Evolutionary conservation across 2,888 invertebrate genomes (phyloP), one percentile per base, ranked within the genome.

Genomic region (Philonicus albiceps): DNA sequence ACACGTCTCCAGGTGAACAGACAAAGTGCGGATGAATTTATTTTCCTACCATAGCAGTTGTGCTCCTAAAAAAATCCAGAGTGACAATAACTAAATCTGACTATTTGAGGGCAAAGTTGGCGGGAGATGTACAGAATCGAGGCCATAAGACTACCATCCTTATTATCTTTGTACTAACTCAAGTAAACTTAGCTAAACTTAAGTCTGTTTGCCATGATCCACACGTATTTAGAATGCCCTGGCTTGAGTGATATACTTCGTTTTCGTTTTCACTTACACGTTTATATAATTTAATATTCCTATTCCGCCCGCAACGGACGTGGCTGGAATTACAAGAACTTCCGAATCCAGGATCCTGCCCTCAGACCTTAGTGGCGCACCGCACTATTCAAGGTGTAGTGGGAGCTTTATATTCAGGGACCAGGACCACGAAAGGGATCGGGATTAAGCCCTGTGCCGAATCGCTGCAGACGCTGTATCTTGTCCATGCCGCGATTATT

Each of bases 261-360:
- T 81, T 81, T 81, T 81, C 81, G 34, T 55, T 81, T 81, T 55
- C 81, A 81, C 81, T 55, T 81, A 81, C 55, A 81, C 55, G 55
- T 81, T 55, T 75, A 86, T 81, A 87, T 80, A 87, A 87, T 87
- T 87, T 87, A 87, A 87, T 87, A 87, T 87, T 81, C 87, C 80
- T 81, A 53, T 75, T 83, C 86, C 53, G 30, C 74, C 85, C 76
- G 53, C 31, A 74, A 27, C 43, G 53, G 16, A 85, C 85, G 85
- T 85, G 75, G 53, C 31, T 49, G n/a, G 85, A 49, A 85, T 85
- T 37, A 19, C 8, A 81, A 81, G 19, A 81, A 4, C 53, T 80
- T 7, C 27, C 2, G 34, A 11, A 31, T 81, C 55, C 55, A 16
- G 64, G 19, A 81, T 81, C 31, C 22, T 55, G 34, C 31, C 55